Conservation (phyloP, 2,888 invertebrate genomes). For the Heterodera filipjevi region DNA sequence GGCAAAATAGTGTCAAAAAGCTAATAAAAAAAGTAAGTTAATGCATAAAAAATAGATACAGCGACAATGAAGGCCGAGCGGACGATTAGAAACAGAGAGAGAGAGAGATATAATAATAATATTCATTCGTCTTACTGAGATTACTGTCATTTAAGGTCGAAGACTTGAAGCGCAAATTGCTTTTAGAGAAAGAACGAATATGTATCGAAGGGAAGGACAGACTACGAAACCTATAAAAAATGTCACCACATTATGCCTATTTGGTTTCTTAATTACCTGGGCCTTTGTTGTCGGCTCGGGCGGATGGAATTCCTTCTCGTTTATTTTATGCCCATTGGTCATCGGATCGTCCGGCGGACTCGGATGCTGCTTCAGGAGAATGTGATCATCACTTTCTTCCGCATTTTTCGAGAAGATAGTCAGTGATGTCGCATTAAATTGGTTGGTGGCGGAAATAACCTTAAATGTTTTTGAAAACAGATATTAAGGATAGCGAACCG, state of each 20-base stretch:
- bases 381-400: background rate
- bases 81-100: background rate
- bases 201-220: background rate
- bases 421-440: background rate
- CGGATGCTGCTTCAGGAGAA: constrained; percentile 10
- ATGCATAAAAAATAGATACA: background rate
- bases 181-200: background rate
- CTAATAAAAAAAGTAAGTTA: background rate
- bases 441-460: background rate
- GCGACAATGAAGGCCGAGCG: background rate
- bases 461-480: background rate
- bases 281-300: constrained; percentile 2
- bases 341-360: constrained; percentile 7
- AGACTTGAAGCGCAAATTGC: background rate
- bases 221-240: background rate
- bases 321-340: constrained; percentile 1
- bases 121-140: background rate
- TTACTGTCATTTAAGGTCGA: background rate
- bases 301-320: background rate
- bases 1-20: constrained; percentile 1
- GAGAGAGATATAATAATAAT: background rate
- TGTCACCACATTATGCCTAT: background rate
- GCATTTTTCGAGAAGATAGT: background rate
- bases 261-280: background rate
- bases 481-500: background rate